phyloP scores from a whole-genome alignment of 23 tunicate genomes.

The Styela clava region DNA sequence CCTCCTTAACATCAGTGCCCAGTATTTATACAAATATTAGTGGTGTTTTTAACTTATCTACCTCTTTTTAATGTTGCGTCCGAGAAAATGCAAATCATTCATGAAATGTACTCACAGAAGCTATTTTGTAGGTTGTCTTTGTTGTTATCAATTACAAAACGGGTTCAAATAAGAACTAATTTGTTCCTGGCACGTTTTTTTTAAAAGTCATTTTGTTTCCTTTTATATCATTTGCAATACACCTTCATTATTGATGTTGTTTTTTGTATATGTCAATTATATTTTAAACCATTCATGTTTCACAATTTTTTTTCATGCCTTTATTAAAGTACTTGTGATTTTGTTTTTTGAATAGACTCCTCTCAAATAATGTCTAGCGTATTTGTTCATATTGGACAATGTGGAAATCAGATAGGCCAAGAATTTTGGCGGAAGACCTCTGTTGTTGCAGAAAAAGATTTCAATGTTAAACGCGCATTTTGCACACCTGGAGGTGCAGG shows the following conservation, averaged over 20 bases:
- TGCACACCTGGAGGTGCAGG: constrained; percentile 23
- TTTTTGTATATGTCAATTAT: neutral
- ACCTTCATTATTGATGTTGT: too few relatives aligned
- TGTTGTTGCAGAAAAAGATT: constrained; percentile 1
- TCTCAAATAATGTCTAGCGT: constrained; percentile 57
- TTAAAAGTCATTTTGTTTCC: too few relatives aligned
- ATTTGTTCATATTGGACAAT: constrained; percentile 85
- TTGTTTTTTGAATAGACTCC: neutral
- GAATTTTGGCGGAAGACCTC: constrained; percentile 60
- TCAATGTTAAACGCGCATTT: constrained; percentile 21
- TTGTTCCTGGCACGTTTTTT: too few relatives aligned
- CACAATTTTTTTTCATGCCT: neutral
- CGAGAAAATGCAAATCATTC: too few relatives aligned
- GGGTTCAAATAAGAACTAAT: too few relatives aligned
- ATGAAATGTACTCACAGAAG: too few relatives aligned
- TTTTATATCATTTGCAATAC: neutral
- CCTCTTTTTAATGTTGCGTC: neutral
- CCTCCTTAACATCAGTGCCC: neutral
- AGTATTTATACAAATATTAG: too few relatives aligned
- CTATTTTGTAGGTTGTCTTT: too few relatives aligned
- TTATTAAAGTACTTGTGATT: neutral
- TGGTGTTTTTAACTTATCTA: neutral
- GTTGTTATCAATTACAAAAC: too few relatives aligned
- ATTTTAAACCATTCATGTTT: neutral
- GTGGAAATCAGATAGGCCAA: constrained; percentile 86